phyloP scores from a whole-genome alignment of 2,113 vertebrate genomes.

The Nyctibius bracteatus region DNA sequence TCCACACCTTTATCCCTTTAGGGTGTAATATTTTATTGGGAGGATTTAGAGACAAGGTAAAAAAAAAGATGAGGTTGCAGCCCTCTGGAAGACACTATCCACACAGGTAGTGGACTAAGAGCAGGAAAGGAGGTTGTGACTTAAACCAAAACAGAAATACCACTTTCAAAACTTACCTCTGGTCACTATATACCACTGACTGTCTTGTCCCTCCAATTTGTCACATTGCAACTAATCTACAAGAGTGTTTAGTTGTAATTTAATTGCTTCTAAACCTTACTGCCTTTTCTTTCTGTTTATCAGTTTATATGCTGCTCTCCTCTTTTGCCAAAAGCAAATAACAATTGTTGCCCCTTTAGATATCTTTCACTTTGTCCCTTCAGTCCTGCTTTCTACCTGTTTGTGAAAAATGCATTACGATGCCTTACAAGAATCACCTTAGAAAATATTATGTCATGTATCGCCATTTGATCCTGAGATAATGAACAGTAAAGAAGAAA shows the following conservation, averaged over 20 bases:
- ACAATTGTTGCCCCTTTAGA: background rate
- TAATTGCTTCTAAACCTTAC: background rate
- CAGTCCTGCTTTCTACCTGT: background rate
- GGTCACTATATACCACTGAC: background rate
- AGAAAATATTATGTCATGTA: background rate
- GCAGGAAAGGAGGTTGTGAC: background rate
- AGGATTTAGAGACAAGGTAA: background rate
- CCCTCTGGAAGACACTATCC: background rate
- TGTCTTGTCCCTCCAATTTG: background rate
- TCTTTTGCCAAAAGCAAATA: background rate
- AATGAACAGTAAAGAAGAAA: background rate
- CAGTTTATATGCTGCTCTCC: background rate
- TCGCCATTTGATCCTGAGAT: fast-evolving
- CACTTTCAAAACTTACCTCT: background rate
- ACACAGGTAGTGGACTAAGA: background rate
- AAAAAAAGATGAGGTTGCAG: background rate
- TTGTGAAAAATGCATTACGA: background rate
- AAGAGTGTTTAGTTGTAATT: background rate
- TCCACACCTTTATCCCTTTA: background rate
- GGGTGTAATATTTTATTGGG: background rate
- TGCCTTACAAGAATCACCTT: background rate
- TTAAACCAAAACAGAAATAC: background rate
- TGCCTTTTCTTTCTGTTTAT: background rate
- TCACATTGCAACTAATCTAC: background rate
- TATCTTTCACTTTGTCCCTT: background rate